Percentiles rank a stretch among this genome's conserved stretches.
phyloP scores from a whole-genome alignment of 2,113 vertebrate species.

The Furnarius figulus region DNA sequence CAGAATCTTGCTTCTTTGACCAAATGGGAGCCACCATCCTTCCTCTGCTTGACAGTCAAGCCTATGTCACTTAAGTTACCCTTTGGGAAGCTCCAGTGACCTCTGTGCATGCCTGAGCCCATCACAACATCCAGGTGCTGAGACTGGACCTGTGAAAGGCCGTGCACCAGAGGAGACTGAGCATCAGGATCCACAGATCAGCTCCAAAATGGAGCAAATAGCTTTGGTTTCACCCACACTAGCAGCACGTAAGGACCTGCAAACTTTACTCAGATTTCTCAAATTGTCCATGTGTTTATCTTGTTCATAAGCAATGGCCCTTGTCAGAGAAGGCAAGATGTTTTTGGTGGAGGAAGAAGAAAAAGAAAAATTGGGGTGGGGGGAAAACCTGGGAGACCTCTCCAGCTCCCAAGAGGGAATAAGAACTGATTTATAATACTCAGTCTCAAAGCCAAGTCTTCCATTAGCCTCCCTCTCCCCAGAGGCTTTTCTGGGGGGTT shows the following conservation, averaged over 20 bases:
- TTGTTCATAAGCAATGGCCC: neutral
- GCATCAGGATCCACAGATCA: neutral
- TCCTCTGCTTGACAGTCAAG: neutral
- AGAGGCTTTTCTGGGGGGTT: neutral
- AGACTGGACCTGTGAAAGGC: neutral
- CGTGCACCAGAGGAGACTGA: neutral
- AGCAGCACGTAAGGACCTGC: neutral
- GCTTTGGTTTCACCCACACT: neutral
- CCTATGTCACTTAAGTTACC: neutral
- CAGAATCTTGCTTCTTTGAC: neutral
- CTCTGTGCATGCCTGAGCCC: neutral
- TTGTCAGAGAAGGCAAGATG: neutral
- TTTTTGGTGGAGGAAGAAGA: neutral
- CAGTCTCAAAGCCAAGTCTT: neutral
- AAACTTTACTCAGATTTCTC: neutral
- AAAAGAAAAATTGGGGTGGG: rapidly evolving
- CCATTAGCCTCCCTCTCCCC: neutral
- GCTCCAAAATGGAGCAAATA: neutral
- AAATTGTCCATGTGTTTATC: neutral
- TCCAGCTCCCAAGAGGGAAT: neutral
- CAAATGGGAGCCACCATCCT: neutral
- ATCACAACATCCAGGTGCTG: neutral
- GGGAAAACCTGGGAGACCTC: neutral
- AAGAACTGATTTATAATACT: neutral
- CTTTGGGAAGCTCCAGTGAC: neutral